Evolutionary conservation across 2,888 invertebrate genomes (phyloP).

Genomic region (Cheilosia scutellata): DNA sequence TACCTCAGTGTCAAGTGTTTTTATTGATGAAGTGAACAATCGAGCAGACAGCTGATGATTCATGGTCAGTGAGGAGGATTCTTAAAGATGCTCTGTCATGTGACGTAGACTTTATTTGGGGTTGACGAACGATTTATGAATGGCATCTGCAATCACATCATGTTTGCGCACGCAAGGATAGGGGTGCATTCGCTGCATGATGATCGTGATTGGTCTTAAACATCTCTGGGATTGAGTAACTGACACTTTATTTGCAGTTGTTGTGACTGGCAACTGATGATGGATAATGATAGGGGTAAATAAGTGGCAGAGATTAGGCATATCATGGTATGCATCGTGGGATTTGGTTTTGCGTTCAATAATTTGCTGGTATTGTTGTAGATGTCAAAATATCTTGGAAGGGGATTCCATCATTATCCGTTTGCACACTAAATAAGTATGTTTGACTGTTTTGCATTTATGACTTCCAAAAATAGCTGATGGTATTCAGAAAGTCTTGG

Average conservation of each 20-base stretch:
- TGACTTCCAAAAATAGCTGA: no score
- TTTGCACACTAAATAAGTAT: no score
- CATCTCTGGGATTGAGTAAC: slow-evolving; percentile 1
- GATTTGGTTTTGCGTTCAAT: slow-evolving; percentile 3
- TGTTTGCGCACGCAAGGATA: slow-evolving; percentile 17
- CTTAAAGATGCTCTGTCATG: slow-evolving; percentile 4
- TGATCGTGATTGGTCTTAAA: slow-evolving; percentile 51
- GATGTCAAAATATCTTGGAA: slow-evolving; percentile 2
- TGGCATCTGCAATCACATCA: slow-evolving; percentile 42
- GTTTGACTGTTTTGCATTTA: no score
- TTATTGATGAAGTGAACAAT: slow-evolving; percentile 63
- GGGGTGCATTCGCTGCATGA: slow-evolving; percentile 40
- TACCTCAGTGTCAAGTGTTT: slow-evolving; percentile 24
- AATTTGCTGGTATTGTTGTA: slow-evolving; percentile 44
- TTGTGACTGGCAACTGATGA: slow-evolving; percentile 56
- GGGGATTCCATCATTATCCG: background rate
- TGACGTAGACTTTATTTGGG: background rate
- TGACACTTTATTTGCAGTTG: slow-evolving; percentile 67
- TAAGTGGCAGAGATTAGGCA: slow-evolving; percentile 33
- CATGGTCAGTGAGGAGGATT: slow-evolving; percentile 30
- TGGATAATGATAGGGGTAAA: slow-evolving; percentile 68
- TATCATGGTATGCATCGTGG: slow-evolving; percentile 38
- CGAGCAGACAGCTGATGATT: slow-evolving; percentile 37
- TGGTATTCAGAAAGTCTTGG: no score
- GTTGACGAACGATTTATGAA: slow-evolving; percentile 22